phyloP scores from a whole-genome alignment of 2,888 invertebrate genomes.

The Lissocephala sabroskyi region DNA sequence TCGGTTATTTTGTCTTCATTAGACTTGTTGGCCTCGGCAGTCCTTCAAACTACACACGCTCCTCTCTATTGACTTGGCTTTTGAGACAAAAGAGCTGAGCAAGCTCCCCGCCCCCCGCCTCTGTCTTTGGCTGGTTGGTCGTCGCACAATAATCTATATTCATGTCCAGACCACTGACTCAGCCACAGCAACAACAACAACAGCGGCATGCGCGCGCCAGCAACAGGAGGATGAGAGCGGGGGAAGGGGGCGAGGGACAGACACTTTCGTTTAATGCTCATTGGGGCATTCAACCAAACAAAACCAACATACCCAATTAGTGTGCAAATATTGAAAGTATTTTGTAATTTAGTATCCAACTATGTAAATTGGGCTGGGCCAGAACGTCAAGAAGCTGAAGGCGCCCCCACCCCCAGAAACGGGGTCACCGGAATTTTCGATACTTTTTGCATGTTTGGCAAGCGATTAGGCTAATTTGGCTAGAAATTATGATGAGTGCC shows the following conservation, averaged over 20 bases:
- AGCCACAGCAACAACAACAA: no score
- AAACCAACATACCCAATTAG: slow-evolving; percentile 45
- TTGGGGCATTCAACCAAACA: slow-evolving; percentile 17
- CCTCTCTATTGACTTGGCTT: slow-evolving; percentile 53
- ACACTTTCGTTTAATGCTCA: slow-evolving; percentile 36
- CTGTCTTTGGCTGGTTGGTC: slow-evolving; percentile 6
- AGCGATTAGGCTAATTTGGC: no score
- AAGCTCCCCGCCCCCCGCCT: no score
- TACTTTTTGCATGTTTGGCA: no score
- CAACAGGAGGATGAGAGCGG: no score
- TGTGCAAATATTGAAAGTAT: slow-evolving; percentile 58
- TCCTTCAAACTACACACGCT: slow-evolving; percentile 15
- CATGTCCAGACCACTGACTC: slow-evolving; percentile 33
- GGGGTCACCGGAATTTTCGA: no score
- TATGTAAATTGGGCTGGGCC: not conserved
- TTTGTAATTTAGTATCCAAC: slow-evolving; percentile 26
- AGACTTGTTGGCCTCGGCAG: no score
- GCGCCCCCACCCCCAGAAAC: no score
- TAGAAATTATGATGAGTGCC: no score
- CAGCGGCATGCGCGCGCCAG: no score
- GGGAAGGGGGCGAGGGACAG: slow-evolving; percentile 4
- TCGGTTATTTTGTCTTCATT: no score
- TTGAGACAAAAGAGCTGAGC: slow-evolving; percentile 42
- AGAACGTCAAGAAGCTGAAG: no score
- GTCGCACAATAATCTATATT: slow-evolving; percentile 53